phyloP scores from a whole-genome alignment of 2,113 vertebrate genomes.

The Grammomys dolichurus region DNA sequence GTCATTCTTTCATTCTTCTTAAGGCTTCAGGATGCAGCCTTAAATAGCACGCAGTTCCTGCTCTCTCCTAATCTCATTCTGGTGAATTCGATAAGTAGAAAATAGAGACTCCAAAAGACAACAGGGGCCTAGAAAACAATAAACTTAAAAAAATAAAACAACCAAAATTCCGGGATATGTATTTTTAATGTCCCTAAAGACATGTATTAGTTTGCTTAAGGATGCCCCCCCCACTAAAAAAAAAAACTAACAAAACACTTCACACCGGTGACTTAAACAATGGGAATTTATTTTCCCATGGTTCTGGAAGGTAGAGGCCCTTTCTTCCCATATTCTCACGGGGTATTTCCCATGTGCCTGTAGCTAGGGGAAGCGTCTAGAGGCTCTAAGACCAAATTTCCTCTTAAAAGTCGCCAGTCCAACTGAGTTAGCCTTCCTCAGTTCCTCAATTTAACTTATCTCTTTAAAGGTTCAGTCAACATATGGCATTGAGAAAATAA shows the following conservation, averaged over 20 bases:
- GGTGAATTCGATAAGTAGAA: slow-evolving; percentile 21
- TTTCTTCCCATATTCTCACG: background rate
- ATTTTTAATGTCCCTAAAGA: slow-evolving; percentile 31
- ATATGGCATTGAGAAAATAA: background rate
- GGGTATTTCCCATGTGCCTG: background rate
- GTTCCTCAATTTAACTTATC: background rate
- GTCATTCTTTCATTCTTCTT: background rate
- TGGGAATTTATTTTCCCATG: slow-evolving; percentile 20
- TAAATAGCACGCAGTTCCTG: background rate
- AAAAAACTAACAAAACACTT: background rate
- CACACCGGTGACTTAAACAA: background rate
- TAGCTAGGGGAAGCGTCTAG: background rate
- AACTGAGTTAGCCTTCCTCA: background rate
- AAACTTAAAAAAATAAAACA: slow-evolving; percentile 27
- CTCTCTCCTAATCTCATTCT: background rate
- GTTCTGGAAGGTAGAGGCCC: background rate
- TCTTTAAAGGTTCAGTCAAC: background rate
- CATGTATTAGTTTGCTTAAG: slow-evolving; percentile 22
- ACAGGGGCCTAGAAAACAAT: background rate
- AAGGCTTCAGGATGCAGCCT: background rate
- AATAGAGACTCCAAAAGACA: background rate
- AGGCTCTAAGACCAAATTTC: background rate
- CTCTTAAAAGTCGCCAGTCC: background rate
- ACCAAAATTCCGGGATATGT: background rate
- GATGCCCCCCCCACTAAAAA: background rate